Percentiles rank a stretch among this genome's conserved stretches.
Evolutionary conservation across 2,113 vertebrate species (phyloP).

Genomic region (Scartelaos histophorus): DNA sequence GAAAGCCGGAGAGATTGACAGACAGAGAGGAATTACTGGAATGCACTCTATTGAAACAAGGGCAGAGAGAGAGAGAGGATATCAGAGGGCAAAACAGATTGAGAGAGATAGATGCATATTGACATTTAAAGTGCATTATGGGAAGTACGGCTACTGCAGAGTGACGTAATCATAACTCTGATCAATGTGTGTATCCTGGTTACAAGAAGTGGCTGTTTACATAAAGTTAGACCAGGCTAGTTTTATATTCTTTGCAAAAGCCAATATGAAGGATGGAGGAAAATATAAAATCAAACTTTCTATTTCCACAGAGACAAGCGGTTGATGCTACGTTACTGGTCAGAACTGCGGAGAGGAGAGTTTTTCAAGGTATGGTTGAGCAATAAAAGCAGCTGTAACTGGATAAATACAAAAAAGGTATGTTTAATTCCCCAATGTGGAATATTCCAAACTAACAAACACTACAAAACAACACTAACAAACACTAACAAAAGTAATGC

Average conservation of each 20-base stretch:
- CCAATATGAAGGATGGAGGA: too few relatives aligned
- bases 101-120: conserved; percentile 14
- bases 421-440: too few relatives aligned
- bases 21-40: conserved; percentile 68
- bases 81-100: conserved; percentile 4
- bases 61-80: conserved; percentile 11
- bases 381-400: too few relatives aligned
- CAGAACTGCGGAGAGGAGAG: too few relatives aligned
- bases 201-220: neutral
- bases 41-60: conserved; percentile 48
- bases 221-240: neutral
- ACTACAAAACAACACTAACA: too few relatives aligned
- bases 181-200: neutral
- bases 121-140: conserved; percentile 1
- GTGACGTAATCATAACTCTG: neutral
- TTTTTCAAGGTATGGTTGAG: too few relatives aligned
- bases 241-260: neutral
- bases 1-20: conserved; percentile 37
- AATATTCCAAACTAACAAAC: too few relatives aligned
- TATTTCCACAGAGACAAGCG: too few relatives aligned
- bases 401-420: too few relatives aligned
- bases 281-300: too few relatives aligned
- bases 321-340: too few relatives aligned
- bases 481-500: too few relatives aligned
- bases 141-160: neutral